A percentile compares a stretch with the other conserved stretches of the same genome.
These are phyloP conservation scores for Leptopilina boulardi DNA, from an alignment of 1,140 invertebrate genomes.

Conservation along the genomic window DNA sequence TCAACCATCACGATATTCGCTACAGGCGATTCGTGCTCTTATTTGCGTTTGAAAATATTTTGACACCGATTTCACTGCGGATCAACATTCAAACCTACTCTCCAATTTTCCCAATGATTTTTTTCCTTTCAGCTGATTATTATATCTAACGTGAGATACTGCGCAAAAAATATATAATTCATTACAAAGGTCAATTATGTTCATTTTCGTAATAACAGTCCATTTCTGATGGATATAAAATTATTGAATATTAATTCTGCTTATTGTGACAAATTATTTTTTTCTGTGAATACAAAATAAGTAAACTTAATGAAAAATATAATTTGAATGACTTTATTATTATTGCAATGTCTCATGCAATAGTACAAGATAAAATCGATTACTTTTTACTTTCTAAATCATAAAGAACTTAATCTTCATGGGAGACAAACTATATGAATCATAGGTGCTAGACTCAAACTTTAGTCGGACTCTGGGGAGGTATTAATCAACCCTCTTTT, in stretches of 20 bases:
- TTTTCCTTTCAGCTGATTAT: neutral
- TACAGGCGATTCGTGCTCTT: conserved; percentile 3
- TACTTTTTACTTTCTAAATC: neutral
- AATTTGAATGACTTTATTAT: too few relatives aligned
- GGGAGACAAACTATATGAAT: conserved; percentile 22
- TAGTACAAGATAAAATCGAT: neutral
- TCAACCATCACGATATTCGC: conserved; percentile 9
- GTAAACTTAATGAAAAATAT: too few relatives aligned
- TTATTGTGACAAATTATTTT: too few relatives aligned
- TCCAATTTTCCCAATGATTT: conserved; percentile 12
- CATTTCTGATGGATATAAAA: too few relatives aligned
- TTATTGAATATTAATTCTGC: too few relatives aligned
- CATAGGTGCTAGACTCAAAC: neutral
- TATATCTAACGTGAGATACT: neutral
- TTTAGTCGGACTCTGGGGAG: conserved; percentile 44
- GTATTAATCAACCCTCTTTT: neutral
- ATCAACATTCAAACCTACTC: conserved; percentile 36
- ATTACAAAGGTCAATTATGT: too few relatives aligned
- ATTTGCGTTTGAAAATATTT: conserved; percentile 60
- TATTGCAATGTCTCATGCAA: neutral
- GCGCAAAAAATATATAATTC: too few relatives aligned
- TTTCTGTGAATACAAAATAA: too few relatives aligned
- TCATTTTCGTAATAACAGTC: too few relatives aligned
- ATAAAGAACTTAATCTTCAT: neutral
- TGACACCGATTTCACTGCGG: conserved; percentile 53